Base-by-base conservation (phyloP, 2,888 invertebrate genomes). In the Apotomis betuletana region DNA sequence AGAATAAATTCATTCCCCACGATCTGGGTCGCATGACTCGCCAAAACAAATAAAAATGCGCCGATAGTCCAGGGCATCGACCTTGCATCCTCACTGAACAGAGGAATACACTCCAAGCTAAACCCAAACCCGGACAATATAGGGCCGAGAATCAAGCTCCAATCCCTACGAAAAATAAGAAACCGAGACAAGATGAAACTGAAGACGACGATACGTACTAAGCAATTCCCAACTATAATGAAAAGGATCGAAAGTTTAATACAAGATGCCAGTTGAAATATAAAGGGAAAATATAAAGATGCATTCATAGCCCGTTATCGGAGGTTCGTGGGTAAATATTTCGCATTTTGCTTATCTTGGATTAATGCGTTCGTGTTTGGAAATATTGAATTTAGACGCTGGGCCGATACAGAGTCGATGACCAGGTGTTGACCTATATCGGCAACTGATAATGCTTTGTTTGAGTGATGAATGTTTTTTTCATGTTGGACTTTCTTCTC, bases 31-130 rank as follows among this genome's bases (percentile, higher is more conserved):
- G 92, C 83, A 85, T 87, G 87, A 89, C 89, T 89, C 88, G 87
- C 91, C 90, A 90, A 90, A 92, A 92, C 91, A 93, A 92, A 92
- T 91, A 91, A 92, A 92, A 93, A 91, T 89, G 87, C 90, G 87
- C 80, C 89, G 90, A 91, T 91, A 91, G 90, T 83, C 88, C 87
- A 83, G 93, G 90, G 91, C 93, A 92, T 86, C 87, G 92, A 92
- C 93, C 93, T 91, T 90, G 89, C 88, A 88, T 89, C 89, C 87
- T 87, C 83, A 75, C 75, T 75, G 76, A 77, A 77, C 77, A 76
- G 76, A 71, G 41, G 6, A 67, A 72, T 83, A 81, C 77, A 74
- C 82, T 75, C 83, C 82, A 83, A 76, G 77, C 73, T 78, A 80
- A 83, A 55, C 81, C 79, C 83, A 81, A 77, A 67, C 49, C 69